phyloP scores from a whole-genome alignment of 2,113 vertebrate species.

The Zingel zingel region DNA sequence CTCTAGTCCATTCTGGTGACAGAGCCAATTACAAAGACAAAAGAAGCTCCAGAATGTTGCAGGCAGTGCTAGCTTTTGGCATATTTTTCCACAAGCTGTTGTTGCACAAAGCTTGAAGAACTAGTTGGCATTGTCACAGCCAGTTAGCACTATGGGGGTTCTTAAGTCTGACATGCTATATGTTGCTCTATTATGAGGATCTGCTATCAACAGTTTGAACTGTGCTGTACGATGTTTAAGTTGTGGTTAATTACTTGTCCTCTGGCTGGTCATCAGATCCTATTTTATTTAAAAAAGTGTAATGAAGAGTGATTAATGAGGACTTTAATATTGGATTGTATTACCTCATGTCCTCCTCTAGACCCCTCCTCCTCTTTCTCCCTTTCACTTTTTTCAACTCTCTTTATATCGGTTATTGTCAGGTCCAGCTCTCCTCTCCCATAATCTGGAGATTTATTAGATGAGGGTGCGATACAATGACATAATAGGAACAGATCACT shows the following conservation, averaged over 20 bases:
- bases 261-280: slow-evolving; percentile 23
- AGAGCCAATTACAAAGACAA: slow-evolving; percentile 55
- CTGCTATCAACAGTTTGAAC: slow-evolving; percentile 6
- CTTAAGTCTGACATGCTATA: neutral
- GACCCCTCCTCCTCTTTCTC: neutral
- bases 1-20: slow-evolving; percentile 13
- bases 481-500: slow-evolving; percentile 2
- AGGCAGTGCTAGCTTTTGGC: slow-evolving; percentile 3
- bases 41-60: slow-evolving; percentile 21
- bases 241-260: slow-evolving; percentile 22
- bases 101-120: slow-evolving; percentile 36
- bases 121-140: neutral
- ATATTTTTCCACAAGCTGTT: slow-evolving; percentile 50
- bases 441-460: slow-evolving; percentile 15
- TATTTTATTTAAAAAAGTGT: slow-evolving; percentile 24
- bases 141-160: slow-evolving; percentile 17
- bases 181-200: neutral
- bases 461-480: slow-evolving; percentile 6
- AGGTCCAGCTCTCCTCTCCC: slow-evolving; percentile 7
- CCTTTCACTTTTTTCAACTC: neutral
- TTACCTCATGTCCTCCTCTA: slow-evolving; percentile 22
- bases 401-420: slow-evolving; percentile 9
- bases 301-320: slow-evolving; percentile 52
- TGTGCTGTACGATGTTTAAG: neutral
- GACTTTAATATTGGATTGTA: slow-evolving; percentile 37